Evolutionary conservation across 2,797 vertebrate species (phyloP).

Genomic region (Chloroceryle inda): DNA sequence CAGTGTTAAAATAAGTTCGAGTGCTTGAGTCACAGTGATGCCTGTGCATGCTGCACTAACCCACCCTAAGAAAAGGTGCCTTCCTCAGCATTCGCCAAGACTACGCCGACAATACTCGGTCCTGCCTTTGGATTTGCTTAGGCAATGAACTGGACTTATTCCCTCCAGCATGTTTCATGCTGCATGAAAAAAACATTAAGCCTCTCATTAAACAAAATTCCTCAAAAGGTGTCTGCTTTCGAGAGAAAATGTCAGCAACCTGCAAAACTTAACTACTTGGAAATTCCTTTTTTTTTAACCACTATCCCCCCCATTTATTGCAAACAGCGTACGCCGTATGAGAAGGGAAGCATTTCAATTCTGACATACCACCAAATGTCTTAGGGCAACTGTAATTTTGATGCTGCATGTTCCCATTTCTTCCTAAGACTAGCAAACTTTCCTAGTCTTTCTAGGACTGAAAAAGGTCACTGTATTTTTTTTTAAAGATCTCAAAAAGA

Average conservation of each 20-base stretch:
- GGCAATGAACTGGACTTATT: background rate
- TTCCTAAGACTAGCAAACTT: background rate
- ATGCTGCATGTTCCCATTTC: background rate
- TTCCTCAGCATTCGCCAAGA: background rate
- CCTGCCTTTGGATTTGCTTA: background rate
- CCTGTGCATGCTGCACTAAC: background rate
- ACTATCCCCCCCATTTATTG: background rate
- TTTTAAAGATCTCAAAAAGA: background rate
- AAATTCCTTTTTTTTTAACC: background rate
- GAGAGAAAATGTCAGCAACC: background rate
- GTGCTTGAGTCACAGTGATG: background rate
- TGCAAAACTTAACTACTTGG: background rate
- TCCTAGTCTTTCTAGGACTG: background rate
- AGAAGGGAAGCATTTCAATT: background rate
- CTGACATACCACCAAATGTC: background rate
- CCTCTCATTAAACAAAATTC: background rate
- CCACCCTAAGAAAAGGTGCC: background rate
- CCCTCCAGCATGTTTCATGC: background rate
- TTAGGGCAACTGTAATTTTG: background rate
- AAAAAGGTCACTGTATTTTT: background rate
- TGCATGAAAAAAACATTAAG: background rate
- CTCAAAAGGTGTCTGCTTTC: background rate
- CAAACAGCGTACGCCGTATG: background rate
- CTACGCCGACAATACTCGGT: background rate
- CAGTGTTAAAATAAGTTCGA: background rate